These are phyloP conservation scores for Cephus pulcher DNA, from an alignment of 2,888 invertebrate genomes.

Conservation along the genomic window DNA sequence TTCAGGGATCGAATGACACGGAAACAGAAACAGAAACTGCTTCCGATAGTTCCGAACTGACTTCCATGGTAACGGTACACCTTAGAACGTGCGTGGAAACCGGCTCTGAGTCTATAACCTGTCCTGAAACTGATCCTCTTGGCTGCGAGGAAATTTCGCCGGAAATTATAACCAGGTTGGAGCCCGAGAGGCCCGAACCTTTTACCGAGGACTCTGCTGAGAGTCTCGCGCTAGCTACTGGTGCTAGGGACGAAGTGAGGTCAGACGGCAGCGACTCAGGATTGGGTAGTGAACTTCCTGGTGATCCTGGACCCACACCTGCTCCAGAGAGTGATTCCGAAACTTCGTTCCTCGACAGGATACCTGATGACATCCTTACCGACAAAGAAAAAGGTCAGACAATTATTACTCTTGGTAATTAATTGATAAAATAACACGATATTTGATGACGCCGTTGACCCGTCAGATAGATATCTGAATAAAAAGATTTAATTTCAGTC, in stretches of 20 bases:
- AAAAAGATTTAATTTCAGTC: not conserved
- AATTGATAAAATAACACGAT: not conserved
- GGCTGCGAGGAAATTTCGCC: conserved; percentile 43
- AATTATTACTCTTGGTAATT: not conserved
- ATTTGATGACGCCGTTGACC: not conserved
- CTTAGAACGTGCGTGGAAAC: conserved; percentile 28
- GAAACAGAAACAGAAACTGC: conserved; percentile 56
- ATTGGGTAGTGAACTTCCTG: conserved; percentile 79
- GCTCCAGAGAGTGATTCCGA: conserved; percentile 68
- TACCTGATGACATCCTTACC: conserved; percentile 63
- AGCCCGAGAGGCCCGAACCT: conserved; percentile 55
- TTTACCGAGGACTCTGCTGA: conserved; percentile 63
- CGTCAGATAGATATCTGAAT: not conserved
- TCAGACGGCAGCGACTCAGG: conserved; percentile 90
- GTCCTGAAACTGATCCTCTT: conserved; percentile 46
- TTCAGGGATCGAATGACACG: conserved; percentile 41
- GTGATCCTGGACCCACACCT: conserved; percentile 68
- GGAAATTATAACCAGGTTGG: conserved; percentile 52
- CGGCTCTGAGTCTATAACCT: conserved; percentile 33
- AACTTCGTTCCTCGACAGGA: conserved; percentile 68
- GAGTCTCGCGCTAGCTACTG: conserved; percentile 55
- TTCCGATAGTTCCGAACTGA: conserved; percentile 48
- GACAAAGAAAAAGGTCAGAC: conserved; percentile 59
- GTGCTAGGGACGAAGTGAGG: conserved; percentile 66
- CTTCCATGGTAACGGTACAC: conserved; percentile 22